Evolutionary conservation across 2,797 vertebrate genomes (phyloP).

Genomic region (Geotrypetes seraphini): DNA sequence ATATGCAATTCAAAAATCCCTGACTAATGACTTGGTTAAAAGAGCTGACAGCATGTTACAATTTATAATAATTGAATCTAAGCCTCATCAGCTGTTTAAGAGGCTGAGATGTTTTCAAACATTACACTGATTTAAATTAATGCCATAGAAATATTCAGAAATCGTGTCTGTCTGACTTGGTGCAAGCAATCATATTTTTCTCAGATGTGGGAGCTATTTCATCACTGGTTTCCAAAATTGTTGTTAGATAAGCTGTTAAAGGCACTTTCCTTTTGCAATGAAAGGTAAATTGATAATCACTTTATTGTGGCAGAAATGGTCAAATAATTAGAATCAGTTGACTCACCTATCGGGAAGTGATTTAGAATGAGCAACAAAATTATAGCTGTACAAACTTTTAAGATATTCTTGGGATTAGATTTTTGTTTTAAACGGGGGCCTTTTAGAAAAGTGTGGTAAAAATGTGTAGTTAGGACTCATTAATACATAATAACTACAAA

Average conservation of each 20-base stretch:
- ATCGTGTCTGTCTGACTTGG: conserved; percentile 37
- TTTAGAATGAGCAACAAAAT: too few relatives aligned
- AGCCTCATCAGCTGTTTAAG: conserved; percentile 79
- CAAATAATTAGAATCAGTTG: too few relatives aligned
- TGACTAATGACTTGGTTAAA: conserved; percentile 83
- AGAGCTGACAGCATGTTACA: conserved; percentile 73
- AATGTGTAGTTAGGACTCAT: too few relatives aligned
- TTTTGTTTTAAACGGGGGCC: too few relatives aligned
- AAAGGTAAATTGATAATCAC: conserved; percentile 21
- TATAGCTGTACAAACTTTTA: too few relatives aligned
- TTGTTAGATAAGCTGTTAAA: conserved; percentile 32
- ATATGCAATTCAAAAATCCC: conserved; percentile 43
- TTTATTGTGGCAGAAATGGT: conserved; percentile 8
- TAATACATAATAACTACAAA: too few relatives aligned
- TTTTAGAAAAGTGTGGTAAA: too few relatives aligned
- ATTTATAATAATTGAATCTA: conserved; percentile 78
- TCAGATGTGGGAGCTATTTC: conserved; percentile 35
- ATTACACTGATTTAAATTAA: conserved; percentile 79
- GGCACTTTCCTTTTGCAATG: conserved; percentile 3
- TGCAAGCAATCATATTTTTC: conserved; percentile 34
- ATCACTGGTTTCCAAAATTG: conserved; percentile 32
- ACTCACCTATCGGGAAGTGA: too few relatives aligned
- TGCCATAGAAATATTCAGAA: conserved; percentile 45
- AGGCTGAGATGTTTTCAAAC: conserved; percentile 66
- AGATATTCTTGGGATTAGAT: too few relatives aligned